phyloP scores from a whole-genome alignment of 1,140 invertebrate genomes.

The Prorops nasuta region DNA sequence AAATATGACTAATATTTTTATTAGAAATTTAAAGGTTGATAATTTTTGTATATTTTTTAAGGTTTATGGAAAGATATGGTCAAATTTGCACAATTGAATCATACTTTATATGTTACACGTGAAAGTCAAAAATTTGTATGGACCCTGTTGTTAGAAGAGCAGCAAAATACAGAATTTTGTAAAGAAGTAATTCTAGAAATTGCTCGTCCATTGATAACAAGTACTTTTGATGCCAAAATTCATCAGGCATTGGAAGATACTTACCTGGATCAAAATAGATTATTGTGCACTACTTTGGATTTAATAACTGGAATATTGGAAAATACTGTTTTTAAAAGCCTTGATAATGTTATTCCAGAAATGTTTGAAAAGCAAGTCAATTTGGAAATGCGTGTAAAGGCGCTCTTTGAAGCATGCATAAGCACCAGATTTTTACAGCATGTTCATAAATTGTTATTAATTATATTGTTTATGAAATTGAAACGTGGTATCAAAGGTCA shows the following conservation, averaged over 20 bases:
- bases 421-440: slow-evolving; percentile 46
- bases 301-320: slow-evolving; percentile 50
- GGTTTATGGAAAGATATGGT: slow-evolving; percentile 59
- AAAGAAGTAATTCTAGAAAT: slow-evolving; percentile 55
- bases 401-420: slow-evolving; percentile 46
- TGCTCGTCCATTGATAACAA: slow-evolving; percentile 53
- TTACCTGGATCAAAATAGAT: slow-evolving; percentile 56
- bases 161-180: slow-evolving; percentile 51
- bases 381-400: slow-evolving; percentile 43
- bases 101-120: slow-evolving; percentile 64
- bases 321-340: slow-evolving; percentile 41
- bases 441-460: slow-evolving; percentile 41
- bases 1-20: not conserved
- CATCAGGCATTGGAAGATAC: slow-evolving; percentile 49
- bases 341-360: slow-evolving; percentile 43
- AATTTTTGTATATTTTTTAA: slow-evolving; percentile 15
- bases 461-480: slow-evolving; percentile 42
- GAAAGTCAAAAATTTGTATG: slow-evolving; percentile 61
- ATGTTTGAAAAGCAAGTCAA: slow-evolving; percentile 37
- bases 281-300: slow-evolving; percentile 56
- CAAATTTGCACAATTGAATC: slow-evolving; percentile 59
- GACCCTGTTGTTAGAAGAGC: slow-evolving; percentile 55
- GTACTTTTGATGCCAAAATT: slow-evolving; percentile 37
- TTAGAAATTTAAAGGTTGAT: not conserved
- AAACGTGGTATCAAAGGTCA: slow-evolving; percentile 34